phyloP scores from a whole-genome alignment of 2,797 vertebrate genomes.

The Coluber constrictor region DNA sequence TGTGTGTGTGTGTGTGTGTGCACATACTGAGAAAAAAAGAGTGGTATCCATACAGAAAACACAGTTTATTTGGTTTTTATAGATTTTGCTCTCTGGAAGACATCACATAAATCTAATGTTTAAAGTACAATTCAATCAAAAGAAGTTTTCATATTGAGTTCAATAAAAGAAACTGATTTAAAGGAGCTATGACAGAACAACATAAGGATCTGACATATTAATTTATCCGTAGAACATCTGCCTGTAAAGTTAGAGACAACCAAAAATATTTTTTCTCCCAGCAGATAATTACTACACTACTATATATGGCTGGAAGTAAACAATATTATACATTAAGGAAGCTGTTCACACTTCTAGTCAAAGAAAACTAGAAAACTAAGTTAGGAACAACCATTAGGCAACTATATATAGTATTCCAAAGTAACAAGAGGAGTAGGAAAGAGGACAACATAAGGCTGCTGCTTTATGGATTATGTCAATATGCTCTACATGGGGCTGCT shows the following conservation, averaged over 20 bases:
- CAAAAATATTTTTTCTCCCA: not conserved
- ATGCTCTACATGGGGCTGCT: not conserved
- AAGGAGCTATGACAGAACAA: constrained; percentile 17
- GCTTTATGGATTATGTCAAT: not conserved
- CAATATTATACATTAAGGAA: constrained; percentile 30
- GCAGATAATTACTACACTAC: not conserved
- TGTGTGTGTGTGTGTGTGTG: too few species aligned
- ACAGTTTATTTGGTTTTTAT: not conserved
- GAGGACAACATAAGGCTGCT: not conserved
- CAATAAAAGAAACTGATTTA: not conserved
- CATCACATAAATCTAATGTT: not conserved
- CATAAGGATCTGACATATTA: not conserved
- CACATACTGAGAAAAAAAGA: not conserved
- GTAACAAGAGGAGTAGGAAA: not conserved
- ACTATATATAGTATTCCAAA: constrained; percentile 43
- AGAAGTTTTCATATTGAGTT: accelerated
- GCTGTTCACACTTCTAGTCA: constrained; percentile 36
- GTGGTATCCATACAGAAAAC: not conserved
- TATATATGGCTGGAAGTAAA: constrained; percentile 36
- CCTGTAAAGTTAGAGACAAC: not conserved
- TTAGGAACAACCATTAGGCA: constrained; percentile 8
- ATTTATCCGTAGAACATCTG: not conserved
- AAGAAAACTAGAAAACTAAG: constrained; percentile 51
- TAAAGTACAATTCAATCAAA: constrained; percentile 5
- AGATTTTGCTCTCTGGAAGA: not conserved